Evolutionary conservation across 1,140 invertebrate genomes (phyloP).

Genomic region (Pogonus chalceus): DNA sequence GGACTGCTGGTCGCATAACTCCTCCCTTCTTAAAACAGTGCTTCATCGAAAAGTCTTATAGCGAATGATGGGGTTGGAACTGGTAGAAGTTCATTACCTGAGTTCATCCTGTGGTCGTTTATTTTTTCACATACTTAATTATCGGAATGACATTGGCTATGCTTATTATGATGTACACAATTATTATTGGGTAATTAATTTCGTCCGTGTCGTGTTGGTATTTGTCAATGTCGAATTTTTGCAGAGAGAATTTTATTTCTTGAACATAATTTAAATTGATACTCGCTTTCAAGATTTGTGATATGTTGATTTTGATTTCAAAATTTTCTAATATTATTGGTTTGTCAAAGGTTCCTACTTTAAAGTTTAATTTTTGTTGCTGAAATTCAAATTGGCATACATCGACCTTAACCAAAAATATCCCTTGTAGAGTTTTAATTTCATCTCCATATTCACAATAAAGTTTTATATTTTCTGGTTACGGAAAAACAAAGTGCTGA

Average conservation of each 20-base stretch:
- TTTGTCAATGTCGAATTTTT: not conserved
- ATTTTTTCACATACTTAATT: not conserved
- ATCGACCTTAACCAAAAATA: not conserved
- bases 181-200: not conserved
- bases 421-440: not conserved
- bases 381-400: not conserved
- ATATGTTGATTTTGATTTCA: not conserved
- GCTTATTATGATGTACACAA: not conserved
- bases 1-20: too few species aligned
- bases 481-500: too few species aligned
- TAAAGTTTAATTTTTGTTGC: not conserved
- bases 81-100: not conserved
- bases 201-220: not conserved
- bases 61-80: not conserved
- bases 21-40: not conserved
- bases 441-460: too few species aligned
- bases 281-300: not conserved
- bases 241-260: not conserved
- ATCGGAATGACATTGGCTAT: too few species aligned
- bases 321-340: not conserved
- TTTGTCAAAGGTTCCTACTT: not conserved
- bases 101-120: not conserved
- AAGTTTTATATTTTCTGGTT: too few species aligned
- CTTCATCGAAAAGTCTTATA: not conserved
- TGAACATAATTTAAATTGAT: not conserved